These are phyloP conservation scores for Ornithoptera alexandrae DNA, from an alignment of 2,888 invertebrate genomes.

Conservation along the genomic window DNA sequence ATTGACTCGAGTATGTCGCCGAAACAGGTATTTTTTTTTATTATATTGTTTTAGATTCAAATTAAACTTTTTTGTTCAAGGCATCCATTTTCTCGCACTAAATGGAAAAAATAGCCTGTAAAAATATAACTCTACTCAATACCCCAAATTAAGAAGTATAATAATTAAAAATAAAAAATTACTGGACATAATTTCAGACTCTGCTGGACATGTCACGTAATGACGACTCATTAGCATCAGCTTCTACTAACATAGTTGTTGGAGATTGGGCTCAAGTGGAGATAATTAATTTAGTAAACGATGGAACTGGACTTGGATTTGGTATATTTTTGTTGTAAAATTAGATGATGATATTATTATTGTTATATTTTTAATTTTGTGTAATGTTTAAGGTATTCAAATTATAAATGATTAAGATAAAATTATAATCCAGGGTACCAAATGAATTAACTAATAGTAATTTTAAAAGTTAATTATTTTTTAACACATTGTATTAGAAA, in stretches of 20 bases:
- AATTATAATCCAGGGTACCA: no score
- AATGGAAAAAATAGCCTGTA: no score
- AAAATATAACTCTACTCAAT: no score
- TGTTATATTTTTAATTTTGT: constrained; percentile 8
- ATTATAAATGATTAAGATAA: not conserved
- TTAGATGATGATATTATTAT: not conserved
- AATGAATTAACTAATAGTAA: not conserved
- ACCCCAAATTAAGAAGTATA: no score
- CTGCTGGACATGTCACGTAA: constrained; percentile 82
- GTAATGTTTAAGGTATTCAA: not conserved
- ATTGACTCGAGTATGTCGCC: constrained; percentile 90
- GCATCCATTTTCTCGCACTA: no score
- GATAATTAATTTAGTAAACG: constrained; percentile 97
- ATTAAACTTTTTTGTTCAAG: not conserved
- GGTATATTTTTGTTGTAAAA: constrained; percentile 69
- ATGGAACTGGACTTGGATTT: constrained; percentile 98
- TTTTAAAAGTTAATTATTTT: not conserved
- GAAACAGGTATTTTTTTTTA: constrained; percentile 81
- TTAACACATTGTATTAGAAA: not conserved
- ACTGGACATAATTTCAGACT: no score
- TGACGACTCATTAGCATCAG: constrained; percentile 72
- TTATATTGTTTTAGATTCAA: not conserved
- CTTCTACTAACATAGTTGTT: constrained; percentile 76
- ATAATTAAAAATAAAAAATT: no score
- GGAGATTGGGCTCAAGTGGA: constrained; percentile 98